Evolutionary conservation across 1,140 invertebrate genomes (phyloP).

Genomic region (Hormaphis cornu): DNA sequence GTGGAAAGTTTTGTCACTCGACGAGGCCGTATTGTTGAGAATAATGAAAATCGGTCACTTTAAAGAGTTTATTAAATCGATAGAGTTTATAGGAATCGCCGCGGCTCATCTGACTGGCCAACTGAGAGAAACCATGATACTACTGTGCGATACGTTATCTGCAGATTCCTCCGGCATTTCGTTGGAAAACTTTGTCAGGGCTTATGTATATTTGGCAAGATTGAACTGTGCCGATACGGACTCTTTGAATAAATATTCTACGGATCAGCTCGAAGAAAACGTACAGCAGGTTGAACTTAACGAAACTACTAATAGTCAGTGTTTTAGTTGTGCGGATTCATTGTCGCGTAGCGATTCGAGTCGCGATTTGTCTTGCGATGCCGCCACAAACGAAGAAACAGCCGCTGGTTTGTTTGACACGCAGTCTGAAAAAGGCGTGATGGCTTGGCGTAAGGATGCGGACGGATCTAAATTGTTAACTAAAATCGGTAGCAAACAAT

Average conservation of each 20-base stretch:
- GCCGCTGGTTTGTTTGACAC: not conserved
- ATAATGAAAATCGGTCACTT: constrained; percentile 1
- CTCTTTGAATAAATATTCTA: not conserved
- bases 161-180: not conserved
- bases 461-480: not conserved
- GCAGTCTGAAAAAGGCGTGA: not conserved
- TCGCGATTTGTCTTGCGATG: not conserved
- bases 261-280: not conserved
- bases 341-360: too few relatives aligned
- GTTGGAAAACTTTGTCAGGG: not conserved
- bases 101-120: not conserved
- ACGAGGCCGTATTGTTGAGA: not conserved
- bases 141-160: not conserved
- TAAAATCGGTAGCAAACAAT: not conserved
- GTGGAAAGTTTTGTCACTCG: not conserved
- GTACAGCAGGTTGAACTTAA: not conserved
- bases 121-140: not conserved
- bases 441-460: not conserved
- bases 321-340: not conserved
- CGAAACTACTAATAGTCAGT: not conserved
- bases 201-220: constrained; percentile 3
- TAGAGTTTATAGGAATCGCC: not conserved
- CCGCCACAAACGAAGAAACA: not conserved
- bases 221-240: not conserved
- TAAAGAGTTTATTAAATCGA: not conserved